Evolutionary conservation across 2,113 vertebrate genomes (phyloP), one percentile per base, ranked within the genome.

Genomic region (Alethe castanea): DNA sequence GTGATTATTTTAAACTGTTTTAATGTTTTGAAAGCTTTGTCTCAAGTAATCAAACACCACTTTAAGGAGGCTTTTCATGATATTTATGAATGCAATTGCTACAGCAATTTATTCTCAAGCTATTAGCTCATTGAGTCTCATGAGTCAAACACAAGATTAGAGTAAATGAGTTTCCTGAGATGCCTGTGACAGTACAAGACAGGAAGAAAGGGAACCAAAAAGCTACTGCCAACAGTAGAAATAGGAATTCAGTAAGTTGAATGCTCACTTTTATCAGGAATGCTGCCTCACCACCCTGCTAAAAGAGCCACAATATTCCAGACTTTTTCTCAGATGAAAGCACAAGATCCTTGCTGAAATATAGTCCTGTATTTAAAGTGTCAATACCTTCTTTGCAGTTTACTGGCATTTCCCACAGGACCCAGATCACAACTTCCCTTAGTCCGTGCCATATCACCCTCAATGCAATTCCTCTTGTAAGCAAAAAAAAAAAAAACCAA

Each of bases 11-110:
- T 69, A 83, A 93, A 54, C 45, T 60, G 25, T 35, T 95, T 77
- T 76, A 69, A 76, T 69, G 59, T 88, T 96, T 90, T 80, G 92
- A 94, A 95, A 96, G 66, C 62, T 90, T 79, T 80, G 82, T 82
- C 79, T 95, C 76, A 73, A 86, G 53, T 62, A 93, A 93, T 92
- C 88, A 90, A 94, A 82, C 44, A 61, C 8, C 56, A 71, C 42
- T 90, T 88, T 83, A 88, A 95, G 83, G 45, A 92, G 45, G n/a
- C 40, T 72, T 54, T 48, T 93, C 22, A 15, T 29, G 48, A 28
- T 86, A 86, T 69, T 90, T 95, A 93, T 40, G 50, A 88, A 92
- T 33, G 62, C 67, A 92, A 80, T 33, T 85, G 54, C 78, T 57
- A 42, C 38, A 81, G 66, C 23, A 85, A 92, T 83, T 92, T 97